phyloP scores from a whole-genome alignment of 1,140 invertebrate species.

The Caenorhabditis inopinata region DNA sequence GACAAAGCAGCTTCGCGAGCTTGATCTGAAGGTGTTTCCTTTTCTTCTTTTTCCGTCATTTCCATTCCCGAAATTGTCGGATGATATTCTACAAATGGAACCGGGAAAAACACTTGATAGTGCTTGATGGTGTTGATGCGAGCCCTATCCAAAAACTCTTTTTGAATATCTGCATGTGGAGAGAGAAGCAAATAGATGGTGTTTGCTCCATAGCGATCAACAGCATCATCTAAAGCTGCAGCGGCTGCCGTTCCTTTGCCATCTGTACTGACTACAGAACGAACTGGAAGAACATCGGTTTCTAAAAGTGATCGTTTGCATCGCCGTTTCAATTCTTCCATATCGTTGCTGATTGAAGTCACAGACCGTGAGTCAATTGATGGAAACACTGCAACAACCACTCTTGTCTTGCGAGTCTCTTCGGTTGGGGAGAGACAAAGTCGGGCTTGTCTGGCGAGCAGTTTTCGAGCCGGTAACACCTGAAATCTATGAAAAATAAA shows the following conservation, averaged over 20 bases:
- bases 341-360: slow-evolving; percentile 51
- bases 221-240: slow-evolving; percentile 62
- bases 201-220: slow-evolving; percentile 64
- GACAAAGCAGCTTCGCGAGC: slow-evolving; percentile 26
- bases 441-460: slow-evolving; percentile 38
- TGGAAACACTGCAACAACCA: slow-evolving; percentile 46
- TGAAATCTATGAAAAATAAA: no score
- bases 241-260: slow-evolving; percentile 45
- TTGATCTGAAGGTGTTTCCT: slow-evolving; percentile 46
- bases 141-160: slow-evolving; percentile 63
- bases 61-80: slow-evolving; percentile 53
- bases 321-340: slow-evolving; percentile 59
- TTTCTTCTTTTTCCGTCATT: slow-evolving; percentile 36
- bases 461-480: slow-evolving; percentile 34
- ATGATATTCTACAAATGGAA: slow-evolving; percentile 64
- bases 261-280: background rate
- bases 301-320: slow-evolving; percentile 33
- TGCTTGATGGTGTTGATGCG: slow-evolving; percentile 64
- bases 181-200: slow-evolving; percentile 60
- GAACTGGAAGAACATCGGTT: background rate
- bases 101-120: slow-evolving; percentile 64
- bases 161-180: slow-evolving; percentile 64
- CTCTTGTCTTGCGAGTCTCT: slow-evolving; percentile 37
- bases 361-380: slow-evolving; percentile 46
- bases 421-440: slow-evolving; percentile 39